Conservation (phyloP, 2,888 invertebrate genomes). For the Ornithoptera priamus region DNA sequence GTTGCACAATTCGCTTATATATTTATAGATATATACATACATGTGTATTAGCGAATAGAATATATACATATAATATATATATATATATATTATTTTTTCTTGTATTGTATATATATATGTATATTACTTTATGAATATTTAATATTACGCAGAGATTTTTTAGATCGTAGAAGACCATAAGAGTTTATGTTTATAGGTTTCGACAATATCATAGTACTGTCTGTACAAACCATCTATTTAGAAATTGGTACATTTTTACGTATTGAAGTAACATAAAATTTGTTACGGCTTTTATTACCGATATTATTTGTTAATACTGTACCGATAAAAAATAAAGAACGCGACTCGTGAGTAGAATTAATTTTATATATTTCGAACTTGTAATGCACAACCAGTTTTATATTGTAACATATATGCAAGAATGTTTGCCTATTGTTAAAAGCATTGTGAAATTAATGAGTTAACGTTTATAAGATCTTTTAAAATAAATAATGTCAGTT, state of each 20-base stretch:
- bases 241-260: slow-evolving; percentile 27
- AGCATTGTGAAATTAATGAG: not conserved
- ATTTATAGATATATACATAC: no score
- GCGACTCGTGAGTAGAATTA: slow-evolving; percentile 39
- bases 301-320: slow-evolving; percentile 14
- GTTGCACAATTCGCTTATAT: no score
- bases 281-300: slow-evolving; percentile 2
- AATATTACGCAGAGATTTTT: no score
- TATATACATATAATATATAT: no score
- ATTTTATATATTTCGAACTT: slow-evolving; percentile 35
- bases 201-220: not conserved
- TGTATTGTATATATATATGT: no score
- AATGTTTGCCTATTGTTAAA: slow-evolving; percentile 1
- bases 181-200: not conserved
- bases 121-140: no score
- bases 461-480: not conserved
- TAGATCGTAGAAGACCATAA: no score
- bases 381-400: slow-evolving; percentile 29
- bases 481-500: not conserved
- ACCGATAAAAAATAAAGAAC: slow-evolving; percentile 21
- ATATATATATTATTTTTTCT: no score
- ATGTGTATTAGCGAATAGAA: no score
- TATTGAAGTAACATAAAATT: slow-evolving; percentile 16
- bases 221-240: not conserved
- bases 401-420: slow-evolving; percentile 18